These are phyloP conservation scores for Cantharis rustica DNA, from an alignment of 2,888 invertebrate species.

Conservation along the genomic window DNA sequence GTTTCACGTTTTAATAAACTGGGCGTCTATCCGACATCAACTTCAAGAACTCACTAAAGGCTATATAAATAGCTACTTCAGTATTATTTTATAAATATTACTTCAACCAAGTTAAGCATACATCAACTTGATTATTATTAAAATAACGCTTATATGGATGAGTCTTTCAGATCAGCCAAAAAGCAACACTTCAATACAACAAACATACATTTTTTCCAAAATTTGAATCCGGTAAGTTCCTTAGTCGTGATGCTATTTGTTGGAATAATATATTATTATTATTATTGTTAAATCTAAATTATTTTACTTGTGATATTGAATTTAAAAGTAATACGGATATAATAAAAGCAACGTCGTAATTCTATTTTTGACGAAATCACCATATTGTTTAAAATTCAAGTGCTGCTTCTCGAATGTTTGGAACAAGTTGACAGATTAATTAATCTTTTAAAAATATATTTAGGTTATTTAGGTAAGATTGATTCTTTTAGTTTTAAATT, in stretches of 20 bases:
- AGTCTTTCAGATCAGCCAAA: not conserved
- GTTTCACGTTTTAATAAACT: conserved; percentile 25
- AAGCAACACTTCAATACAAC: not conserved
- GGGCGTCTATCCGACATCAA: conserved; percentile 33
- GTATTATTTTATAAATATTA: conserved; percentile 30
- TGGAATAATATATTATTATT: not conserved
- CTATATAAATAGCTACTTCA: conserved; percentile 40
- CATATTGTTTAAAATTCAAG: not conserved
- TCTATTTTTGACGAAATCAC: not conserved
- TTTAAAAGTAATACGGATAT: not conserved
- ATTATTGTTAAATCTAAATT: no score
- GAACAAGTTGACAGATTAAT: not conserved
- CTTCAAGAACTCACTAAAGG: conserved; percentile 37
- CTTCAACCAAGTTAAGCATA: conserved; percentile 5
- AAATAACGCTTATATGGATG: not conserved
- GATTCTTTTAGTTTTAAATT: not conserved
- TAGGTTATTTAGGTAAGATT: not conserved
- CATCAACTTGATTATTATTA: not conserved
- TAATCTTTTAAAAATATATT: not conserved
- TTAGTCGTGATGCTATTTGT: not conserved
- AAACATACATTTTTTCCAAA: not conserved
- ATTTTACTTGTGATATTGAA: not conserved
- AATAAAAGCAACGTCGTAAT: not conserved
- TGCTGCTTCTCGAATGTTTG: not conserved
- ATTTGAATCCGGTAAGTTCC: not conserved